Base-by-base conservation (phyloP, 2,113 vertebrate genomes). In the Siniperca knerii region DNA sequence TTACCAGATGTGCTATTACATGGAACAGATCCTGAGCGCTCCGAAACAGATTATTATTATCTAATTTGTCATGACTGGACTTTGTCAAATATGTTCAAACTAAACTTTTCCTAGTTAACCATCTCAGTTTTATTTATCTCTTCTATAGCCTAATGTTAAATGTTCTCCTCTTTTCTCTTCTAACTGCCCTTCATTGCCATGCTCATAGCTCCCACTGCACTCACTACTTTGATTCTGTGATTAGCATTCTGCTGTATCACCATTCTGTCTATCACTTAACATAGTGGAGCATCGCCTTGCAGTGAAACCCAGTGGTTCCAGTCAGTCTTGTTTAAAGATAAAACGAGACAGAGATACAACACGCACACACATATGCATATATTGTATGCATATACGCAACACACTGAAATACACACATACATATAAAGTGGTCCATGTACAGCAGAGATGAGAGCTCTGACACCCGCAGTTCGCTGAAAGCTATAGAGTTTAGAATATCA, bases 201-300 rank as follows among this genome's bases (percentile, higher is more conserved):
- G 64, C 54, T 16, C 48, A 37, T 55, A 62, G 66, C 77, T 82
- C 65, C 68, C 61, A 54, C 82, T 58, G 69, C 50, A 21, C 33
- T 60, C 29, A 3, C 18, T 33, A 66, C 79, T 86, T 85, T 91
- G 79, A 88, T 89, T 85, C 79, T 74, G 69, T n/a, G 77, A 89
- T 94, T 90, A 91, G 77, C 87, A 90, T 92, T 91, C 90, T 68
- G 86, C 89, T 80, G 82, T 77, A 78, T 92, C 91, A 87, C 78
- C 78, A 64, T 69, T 50, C 87, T 89, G 86, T 90, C 91, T 67
- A 85, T 89, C 87, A 78, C 72, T 70, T 84, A 61, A 77, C 83
- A 75, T 82, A 89, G 75, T 5, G 40, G 20, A 86, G 73, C 89
- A 25, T 5, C 6, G 35, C 71, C 87, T 85, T 48, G 68, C 75